Percentiles rank a stretch among this genome's conserved stretches.
Evolutionary conservation across 2,113 vertebrate genomes (phyloP).

Genomic region (Aramus guarauna): DNA sequence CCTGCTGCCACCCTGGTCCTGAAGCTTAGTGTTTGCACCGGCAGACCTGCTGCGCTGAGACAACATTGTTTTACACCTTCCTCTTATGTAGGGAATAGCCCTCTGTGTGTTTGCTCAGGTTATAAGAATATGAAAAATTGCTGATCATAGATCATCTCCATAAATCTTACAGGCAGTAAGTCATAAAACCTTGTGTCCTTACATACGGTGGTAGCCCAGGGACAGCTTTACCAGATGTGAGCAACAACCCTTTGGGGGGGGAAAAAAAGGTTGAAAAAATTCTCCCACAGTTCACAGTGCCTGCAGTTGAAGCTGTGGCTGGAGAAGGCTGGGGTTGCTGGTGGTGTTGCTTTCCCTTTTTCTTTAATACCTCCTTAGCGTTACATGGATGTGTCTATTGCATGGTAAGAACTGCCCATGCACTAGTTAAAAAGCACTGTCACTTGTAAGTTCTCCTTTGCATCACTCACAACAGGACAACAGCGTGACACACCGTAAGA

Average conservation of each 20-base stretch:
- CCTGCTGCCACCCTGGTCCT: neutral
- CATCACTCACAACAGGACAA: conserved; percentile 13
- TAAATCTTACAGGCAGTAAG: conserved; percentile 88
- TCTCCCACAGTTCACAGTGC: neutral
- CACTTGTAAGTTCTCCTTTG: conserved; percentile 29
- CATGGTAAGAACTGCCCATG: neutral
- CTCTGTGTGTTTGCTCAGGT: conserved; percentile 40
- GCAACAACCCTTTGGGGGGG: neutral
- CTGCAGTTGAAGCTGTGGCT: neutral
- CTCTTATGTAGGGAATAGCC: neutral
- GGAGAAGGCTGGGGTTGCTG: neutral
- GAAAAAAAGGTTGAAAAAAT: conserved; percentile 25
- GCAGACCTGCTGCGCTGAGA: neutral
- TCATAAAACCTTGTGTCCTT: conserved; percentile 83
- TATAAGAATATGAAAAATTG: conserved; percentile 82
- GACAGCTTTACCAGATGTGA: conserved; percentile 69
- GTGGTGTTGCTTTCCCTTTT: neutral
- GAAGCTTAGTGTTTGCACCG: neutral
- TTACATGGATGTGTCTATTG: neutral
- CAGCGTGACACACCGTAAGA: neutral
- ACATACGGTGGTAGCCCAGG: conserved; percentile 73
- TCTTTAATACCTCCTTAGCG: neutral
- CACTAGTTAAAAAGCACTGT: conserved; percentile 40
- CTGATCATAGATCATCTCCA: conserved; percentile 84
- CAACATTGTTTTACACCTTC: neutral